phyloP scores from a whole-genome alignment of 1,140 invertebrate species.

The Himalopsyche phryganea region DNA sequence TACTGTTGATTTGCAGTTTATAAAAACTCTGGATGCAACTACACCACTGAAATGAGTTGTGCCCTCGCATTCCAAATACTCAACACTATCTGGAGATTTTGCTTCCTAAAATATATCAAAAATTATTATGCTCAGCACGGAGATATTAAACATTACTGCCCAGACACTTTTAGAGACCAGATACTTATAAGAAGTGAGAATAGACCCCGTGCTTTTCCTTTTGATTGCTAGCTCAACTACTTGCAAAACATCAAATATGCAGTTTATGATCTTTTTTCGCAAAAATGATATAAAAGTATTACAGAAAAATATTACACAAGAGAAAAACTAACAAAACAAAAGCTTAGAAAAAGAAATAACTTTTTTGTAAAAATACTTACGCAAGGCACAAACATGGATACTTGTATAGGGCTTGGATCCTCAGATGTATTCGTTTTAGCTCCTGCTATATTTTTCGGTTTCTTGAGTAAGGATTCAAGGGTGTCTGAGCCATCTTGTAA shows the following conservation, averaged over 20 bases:
- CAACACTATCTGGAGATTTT: constrained; percentile 47
- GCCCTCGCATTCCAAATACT: constrained; percentile 50
- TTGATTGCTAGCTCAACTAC: no score
- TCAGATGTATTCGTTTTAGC: constrained; percentile 41
- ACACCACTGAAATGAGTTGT: constrained; percentile 57
- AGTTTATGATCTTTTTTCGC: no score
- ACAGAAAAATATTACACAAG: no score
- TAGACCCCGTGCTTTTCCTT: no score
- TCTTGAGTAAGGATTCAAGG: constrained; percentile 55
- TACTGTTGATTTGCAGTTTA: constrained; percentile 68
- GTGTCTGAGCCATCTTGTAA: constrained; percentile 52
- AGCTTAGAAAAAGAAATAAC: no score
- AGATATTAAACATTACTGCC: not conserved
- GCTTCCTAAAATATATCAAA: constrained; percentile 42
- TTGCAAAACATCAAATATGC: no score
- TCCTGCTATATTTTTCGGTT: constrained; percentile 52
- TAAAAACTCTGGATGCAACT: constrained; percentile 66
- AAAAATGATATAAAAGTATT: no score
- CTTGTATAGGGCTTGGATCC: constrained; percentile 49
- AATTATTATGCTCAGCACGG: not conserved
- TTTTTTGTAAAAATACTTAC: constrained; percentile 57
- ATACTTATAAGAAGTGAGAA: no score
- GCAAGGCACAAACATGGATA: constrained; percentile 60
- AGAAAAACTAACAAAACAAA: no score
- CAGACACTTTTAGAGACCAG: not conserved